Conservation (phyloP, 2,797 vertebrate genomes). For the Acanthurus lineatus region DNA sequence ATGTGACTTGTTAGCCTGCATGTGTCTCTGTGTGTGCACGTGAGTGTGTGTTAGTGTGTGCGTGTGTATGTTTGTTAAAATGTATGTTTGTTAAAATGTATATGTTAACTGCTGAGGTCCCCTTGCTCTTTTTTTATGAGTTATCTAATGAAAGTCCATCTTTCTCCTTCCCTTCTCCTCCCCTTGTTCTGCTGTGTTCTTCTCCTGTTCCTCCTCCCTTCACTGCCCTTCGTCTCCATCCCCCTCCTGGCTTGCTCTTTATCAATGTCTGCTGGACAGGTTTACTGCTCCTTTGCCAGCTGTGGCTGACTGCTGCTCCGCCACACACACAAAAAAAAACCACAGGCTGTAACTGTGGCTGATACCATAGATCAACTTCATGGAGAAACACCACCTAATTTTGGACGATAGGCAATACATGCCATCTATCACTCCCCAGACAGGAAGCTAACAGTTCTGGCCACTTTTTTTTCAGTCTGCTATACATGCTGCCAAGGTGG, state of each 20-base stretch:
- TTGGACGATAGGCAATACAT: slow-evolving; percentile 19
- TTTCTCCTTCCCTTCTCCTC: neutral
- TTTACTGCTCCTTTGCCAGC: slow-evolving; percentile 37
- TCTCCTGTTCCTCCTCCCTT: slow-evolving; percentile 1
- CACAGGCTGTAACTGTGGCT: neutral
- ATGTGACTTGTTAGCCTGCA: too few species aligned
- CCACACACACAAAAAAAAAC: neutral
- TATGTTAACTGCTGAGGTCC: too few species aligned
- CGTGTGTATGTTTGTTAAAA: too few species aligned
- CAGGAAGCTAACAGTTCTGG: slow-evolving; percentile 10
- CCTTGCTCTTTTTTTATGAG: too few species aligned
- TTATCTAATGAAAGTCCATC: too few species aligned
- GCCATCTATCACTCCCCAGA: neutral
- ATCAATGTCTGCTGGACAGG: slow-evolving; percentile 37
- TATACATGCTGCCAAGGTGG: too few species aligned
- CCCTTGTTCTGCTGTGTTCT: neutral
- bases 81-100: too few species aligned
- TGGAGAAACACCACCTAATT: slow-evolving; percentile 9
- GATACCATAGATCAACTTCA: slow-evolving; percentile 33
- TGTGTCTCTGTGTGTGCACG: too few species aligned
- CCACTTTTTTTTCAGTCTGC: too few species aligned
- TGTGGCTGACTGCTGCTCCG: neutral
- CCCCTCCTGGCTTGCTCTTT: slow-evolving; percentile 10
- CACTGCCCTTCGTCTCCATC: neutral
- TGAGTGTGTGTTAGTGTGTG: slow-evolving; percentile 3